Evolutionary conservation across 2,113 vertebrate species (phyloP), one percentile per base, ranked within the genome.

Genomic region (Budorcas taxicolor): DNA sequence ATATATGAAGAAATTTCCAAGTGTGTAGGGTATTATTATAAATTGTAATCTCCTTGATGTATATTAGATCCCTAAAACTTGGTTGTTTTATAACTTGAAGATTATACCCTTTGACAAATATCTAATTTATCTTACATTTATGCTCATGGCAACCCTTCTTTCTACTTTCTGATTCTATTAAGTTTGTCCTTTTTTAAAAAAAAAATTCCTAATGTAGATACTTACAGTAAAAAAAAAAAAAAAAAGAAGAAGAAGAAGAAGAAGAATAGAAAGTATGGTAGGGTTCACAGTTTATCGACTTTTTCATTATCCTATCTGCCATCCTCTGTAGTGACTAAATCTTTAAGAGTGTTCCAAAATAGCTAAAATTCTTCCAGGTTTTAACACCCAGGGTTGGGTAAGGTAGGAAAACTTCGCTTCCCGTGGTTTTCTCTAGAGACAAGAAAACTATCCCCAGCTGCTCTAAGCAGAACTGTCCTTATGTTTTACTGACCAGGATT

Each of bases 201-300:
- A 57, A 57, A 57, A 23, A 25, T 10, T 8, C 33, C 64, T 19
- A n/a, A n/a, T 67, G 33, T 36, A 36, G 8, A 10, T 11, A 36
- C 9, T 67, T 21, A 36, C 2, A 67, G 4, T 36, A 10, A 10
- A 67, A n/a, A n/a, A n/a, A 19, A 67, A 64, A 71, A 58, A 58
- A 58, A 55, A 55, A 3, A 19, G 0, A n/a, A n/a, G n/a, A n/a
- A n/a, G n/a, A n/a, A n/a, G n/a, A n/a, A 27, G 25, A 58, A 58
- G 12, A 31, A 62, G 29, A 62, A 40, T 10, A 92, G 36, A 93
- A 88, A 85, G 15, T 40, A 82, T 31, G 2, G 1, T 47, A 91
- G 53, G 7, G 14, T 93, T 74, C 50, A 55, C 52, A 43, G 7
- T 5, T 55, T 2, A 55, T 78, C 60, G 29, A 1, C 27, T 2